Percentiles rank a stretch among this genome's conserved stretches.
Evolutionary conservation across 2,113 vertebrate genomes (phyloP).

Genomic region (Litocranius walleri): DNA sequence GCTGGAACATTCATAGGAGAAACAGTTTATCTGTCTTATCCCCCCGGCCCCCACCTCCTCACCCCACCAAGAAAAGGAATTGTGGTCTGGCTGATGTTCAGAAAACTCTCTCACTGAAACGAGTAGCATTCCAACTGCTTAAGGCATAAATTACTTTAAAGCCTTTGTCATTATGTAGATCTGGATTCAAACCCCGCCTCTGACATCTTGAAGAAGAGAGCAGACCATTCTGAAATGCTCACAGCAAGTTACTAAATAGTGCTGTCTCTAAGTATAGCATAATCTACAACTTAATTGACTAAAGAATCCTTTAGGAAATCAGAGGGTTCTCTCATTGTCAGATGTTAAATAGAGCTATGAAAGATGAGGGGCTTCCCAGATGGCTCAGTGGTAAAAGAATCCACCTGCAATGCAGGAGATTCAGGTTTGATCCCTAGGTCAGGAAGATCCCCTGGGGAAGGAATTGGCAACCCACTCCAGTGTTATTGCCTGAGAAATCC

Average conservation of each 20-base stretch:
- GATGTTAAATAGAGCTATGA: not conserved
- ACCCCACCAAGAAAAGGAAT: not conserved
- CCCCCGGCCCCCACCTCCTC: rapidly evolving
- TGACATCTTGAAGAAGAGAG: not conserved
- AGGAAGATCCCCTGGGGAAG: not conserved
- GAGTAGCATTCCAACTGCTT: not conserved
- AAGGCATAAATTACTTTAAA: not conserved
- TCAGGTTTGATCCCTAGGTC: not conserved
- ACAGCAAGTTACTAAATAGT: not conserved
- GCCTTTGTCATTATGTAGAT: not conserved
- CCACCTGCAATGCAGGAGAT: not conserved
- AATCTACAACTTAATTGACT: not conserved
- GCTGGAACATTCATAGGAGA: not conserved
- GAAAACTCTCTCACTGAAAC: not conserved
- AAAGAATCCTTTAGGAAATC: not conserved
- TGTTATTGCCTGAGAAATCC: not conserved
- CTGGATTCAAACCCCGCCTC: not conserved
- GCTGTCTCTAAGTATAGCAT: not conserved
- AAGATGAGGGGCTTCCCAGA: not conserved
- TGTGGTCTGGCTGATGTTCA: not conserved
- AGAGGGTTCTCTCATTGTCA: not conserved
- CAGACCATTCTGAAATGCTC: not conserved
- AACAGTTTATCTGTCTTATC: not conserved
- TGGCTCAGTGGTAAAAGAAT: not conserved
- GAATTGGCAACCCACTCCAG: not conserved